A percentile compares a stretch with the other conserved stretches of the same genome.
phyloP scores from a whole-genome alignment of 1,140 invertebrate genomes.

The Drosophila quadrilineata region DNA sequence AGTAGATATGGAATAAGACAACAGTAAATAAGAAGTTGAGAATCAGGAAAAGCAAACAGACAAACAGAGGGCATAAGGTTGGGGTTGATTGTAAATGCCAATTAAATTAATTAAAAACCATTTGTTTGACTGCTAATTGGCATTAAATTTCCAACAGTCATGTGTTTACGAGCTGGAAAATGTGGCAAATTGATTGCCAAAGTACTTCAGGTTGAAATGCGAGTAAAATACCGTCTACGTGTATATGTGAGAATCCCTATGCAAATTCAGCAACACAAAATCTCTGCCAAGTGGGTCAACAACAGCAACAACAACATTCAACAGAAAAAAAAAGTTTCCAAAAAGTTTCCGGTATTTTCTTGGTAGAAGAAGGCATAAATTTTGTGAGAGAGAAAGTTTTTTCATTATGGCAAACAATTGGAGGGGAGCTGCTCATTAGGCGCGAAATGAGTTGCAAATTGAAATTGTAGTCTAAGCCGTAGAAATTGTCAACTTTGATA shows the following conservation, averaged over 20 bases:
- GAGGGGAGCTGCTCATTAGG: constrained; percentile 21
- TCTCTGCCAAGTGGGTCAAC: constrained; percentile 30
- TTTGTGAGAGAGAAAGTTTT: constrained; percentile 23
- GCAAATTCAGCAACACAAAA: constrained; percentile 23
- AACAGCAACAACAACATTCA: constrained; percentile 4
- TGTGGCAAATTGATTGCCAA: neutral
- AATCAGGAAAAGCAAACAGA: neutral
- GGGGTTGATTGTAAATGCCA: constrained; percentile 21
- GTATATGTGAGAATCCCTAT: no score
- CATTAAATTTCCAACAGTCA: constrained; percentile 44
- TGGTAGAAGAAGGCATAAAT: neutral
- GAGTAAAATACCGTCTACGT: no score
- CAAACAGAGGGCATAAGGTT: neutral
- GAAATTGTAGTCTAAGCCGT: neutral
- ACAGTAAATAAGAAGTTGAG: no score
- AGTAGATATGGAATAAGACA: no score
- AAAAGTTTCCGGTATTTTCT: neutral
- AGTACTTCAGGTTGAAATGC: constrained; percentile 6
- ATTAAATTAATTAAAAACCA: constrained; percentile 70
- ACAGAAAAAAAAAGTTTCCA: constrained; percentile 9
- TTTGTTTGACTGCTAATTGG: constrained; percentile 52
- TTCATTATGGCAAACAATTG: constrained; percentile 26
- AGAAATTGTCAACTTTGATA: constrained; percentile 12
- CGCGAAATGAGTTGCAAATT: constrained; percentile 27
- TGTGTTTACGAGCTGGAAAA: constrained; percentile 24